Base-by-base conservation (phyloP, 2,113 vertebrate genomes). In the Pipa parva region DNA sequence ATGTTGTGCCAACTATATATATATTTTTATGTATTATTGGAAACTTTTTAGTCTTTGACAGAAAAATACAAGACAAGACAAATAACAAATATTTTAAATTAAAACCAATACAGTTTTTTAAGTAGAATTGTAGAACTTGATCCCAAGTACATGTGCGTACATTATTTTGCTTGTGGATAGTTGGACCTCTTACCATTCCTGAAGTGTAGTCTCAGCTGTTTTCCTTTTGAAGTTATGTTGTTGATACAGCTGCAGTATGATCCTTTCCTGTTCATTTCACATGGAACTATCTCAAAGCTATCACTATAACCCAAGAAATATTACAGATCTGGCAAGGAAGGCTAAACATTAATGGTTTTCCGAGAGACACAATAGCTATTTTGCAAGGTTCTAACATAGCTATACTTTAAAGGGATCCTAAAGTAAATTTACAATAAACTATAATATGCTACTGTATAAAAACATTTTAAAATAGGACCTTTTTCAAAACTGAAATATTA, bases 181-280 rank as follows among this genome's bases (percentile, higher is more conserved):
- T 72, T 71, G 82, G 78, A 62, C 79, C 75, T 81, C 79, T 75
- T 81, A 78, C 79, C 77, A 81, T 81, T 83, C 72, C 77, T 84
- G 79, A 83, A 75, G 73, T 77, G 76, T 71, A 68, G 72, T 75
- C 77, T 89, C 85, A 88, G 84, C 82, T 86, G 78, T 74, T 58
- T 75, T 80, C n/a, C 48, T 63, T 69, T 51, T 73, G n/a, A 56
- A 46, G 26, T 63, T 74, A 37, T 77, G 73, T 49, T 85, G 79
- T 89, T 88, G 83, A 78, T 83, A 83, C 79, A 88, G 84, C 83
- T 88, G 81, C 80, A 76, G 76, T 54, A 71, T 11, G 56, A 71
- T 72, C 69, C 65, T 63, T 55, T 77, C 64, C 71, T 61, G 29
- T 73, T 70, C 29, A 62, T 63, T 72, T 63, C 74, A 55, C 46